Evolutionary conservation across 2,888 invertebrate species (phyloP).

Genomic region (Lasioglossum vierecki): DNA sequence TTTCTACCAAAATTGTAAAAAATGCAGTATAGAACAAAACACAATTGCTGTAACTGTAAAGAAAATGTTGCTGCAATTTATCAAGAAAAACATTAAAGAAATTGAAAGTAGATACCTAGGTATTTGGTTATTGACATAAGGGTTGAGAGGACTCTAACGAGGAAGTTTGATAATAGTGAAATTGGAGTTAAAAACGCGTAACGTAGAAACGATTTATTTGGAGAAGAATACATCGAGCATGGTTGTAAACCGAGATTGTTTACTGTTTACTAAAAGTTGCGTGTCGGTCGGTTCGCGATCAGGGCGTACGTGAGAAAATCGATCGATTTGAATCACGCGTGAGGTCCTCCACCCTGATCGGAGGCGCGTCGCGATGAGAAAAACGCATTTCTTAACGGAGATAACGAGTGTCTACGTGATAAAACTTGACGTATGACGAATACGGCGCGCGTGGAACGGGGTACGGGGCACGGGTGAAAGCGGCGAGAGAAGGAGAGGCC

Average conservation of each 20-base stretch:
- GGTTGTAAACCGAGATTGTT: background rate
- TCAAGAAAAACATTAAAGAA: background rate
- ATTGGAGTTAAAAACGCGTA: background rate
- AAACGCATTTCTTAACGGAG: slow-evolving; percentile 1
- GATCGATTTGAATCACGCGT: slow-evolving; percentile 37
- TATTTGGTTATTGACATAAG: background rate
- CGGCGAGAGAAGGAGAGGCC: slow-evolving; percentile 12
- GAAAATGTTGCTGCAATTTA: background rate
- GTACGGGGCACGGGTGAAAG: slow-evolving; percentile 21
- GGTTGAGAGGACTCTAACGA: background rate
- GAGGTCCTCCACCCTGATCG: slow-evolving; percentile 2
- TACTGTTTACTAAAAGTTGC: slow-evolving; percentile 12
- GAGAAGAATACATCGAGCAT: background rate
- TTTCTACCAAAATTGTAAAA: too few relatives aligned
- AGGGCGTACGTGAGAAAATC: slow-evolving; percentile 22
- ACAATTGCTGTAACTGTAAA: too few relatives aligned
- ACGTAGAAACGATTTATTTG: background rate
- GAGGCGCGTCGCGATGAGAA: background rate
- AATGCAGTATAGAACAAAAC: too few relatives aligned
- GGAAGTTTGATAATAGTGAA: background rate
- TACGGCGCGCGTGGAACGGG: slow-evolving; percentile 20
- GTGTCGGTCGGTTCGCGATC: background rate
- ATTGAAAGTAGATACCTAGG: background rate
- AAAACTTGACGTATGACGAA: slow-evolving; percentile 47
- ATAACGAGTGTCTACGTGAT: slow-evolving; percentile 29